Conservation (phyloP, 2,113 vertebrate species). For the Passer domesticus region DNA sequence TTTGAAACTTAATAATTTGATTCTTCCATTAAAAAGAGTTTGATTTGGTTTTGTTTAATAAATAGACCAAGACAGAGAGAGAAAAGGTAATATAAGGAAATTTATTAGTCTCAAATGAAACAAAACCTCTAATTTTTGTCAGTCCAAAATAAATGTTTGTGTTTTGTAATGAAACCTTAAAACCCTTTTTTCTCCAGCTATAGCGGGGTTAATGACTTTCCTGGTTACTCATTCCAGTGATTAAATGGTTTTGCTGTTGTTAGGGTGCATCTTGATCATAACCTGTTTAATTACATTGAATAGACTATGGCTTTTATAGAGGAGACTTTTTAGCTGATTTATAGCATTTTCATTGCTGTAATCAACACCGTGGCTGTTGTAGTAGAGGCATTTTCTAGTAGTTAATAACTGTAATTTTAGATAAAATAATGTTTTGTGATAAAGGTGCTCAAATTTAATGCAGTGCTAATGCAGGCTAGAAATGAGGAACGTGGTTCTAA, state of each 20-base stretch:
- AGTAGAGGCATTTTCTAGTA: background rate
- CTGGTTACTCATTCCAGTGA: background rate
- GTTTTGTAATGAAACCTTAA: background rate
- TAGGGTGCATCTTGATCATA: background rate
- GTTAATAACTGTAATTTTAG: conserved; percentile 13
- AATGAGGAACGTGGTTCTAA: background rate
- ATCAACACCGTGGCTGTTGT: background rate
- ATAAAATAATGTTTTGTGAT: background rate
- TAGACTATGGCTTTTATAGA: background rate
- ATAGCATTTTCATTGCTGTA: background rate
- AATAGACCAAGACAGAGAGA: background rate
- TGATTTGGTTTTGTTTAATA: background rate
- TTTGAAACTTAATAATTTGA: background rate
- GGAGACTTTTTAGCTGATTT: background rate
- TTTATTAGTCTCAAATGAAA: background rate
- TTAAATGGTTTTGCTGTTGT: background rate
- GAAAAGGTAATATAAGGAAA: background rate
- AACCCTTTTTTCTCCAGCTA: background rate
- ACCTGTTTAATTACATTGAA: background rate
- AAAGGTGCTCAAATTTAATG: background rate
- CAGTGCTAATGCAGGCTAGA: background rate
- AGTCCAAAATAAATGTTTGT: background rate
- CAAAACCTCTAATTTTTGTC: background rate
- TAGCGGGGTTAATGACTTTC: background rate
- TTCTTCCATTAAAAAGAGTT: background rate